Base-by-base conservation (phyloP, 1,140 invertebrate genomes). In the Antheraea pernyi region DNA sequence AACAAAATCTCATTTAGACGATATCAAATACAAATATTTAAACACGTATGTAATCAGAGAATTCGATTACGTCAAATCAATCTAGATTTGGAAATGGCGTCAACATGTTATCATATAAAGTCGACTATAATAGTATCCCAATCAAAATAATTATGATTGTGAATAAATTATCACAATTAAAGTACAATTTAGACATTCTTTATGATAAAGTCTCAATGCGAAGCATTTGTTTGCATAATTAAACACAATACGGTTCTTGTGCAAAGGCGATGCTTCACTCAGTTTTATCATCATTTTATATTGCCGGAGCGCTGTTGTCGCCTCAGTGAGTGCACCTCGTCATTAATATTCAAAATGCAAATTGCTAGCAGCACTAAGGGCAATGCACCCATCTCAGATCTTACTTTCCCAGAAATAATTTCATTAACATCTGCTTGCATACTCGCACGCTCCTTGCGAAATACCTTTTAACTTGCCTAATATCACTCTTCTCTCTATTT, bases 331-430 rank as follows among this genome's bases (percentile, higher is more conserved):
- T 78, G 82, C 76, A 73, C 73, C 73, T 77, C 81, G 80, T 83
- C 83, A 85, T 88, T 88, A 88, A 80, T 80, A 89, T 89, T 88
- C 83, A 88, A 85, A 89, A 89, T 89, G 85, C 81, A 86, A 86
- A 89, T 89, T 84, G 80, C 82, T 81, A 73, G 69, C 70, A 75
- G 77, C 83, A 79, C 80, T 80, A 74, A 79, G 83, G 80, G 81
- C 84, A 80, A 80, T 83, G 86, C 84, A 85, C 86, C 79, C 84
- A 80, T 82, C 82, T 82, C 82, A 85, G 82, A 85, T 85, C 82
- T 83, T 83, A 83, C 84, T 86, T 86, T 89, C 84, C 75, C 81
- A 85, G 84, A 87, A 88, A 85, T 89, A 84, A 89, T 89, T 89
- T 89, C 84, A 86, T 87, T 89, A 89, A 87, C 84, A 83, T 84